Base-by-base conservation (phyloP, 1,140 invertebrate genomes). In the Octopus bimaculoides region DNA sequence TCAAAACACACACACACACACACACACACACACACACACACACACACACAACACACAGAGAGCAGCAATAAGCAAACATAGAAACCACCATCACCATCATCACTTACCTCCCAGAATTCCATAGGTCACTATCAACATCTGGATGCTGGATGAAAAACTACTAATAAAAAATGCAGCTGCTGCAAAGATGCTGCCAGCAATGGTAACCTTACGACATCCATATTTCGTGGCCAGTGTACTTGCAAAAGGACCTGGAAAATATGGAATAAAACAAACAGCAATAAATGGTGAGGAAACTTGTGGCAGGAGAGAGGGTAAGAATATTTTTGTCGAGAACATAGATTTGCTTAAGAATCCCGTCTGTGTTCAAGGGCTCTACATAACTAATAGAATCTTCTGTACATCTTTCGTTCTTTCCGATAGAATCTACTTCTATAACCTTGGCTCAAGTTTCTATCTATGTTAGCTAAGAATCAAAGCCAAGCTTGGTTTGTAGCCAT, bases 191-290 rank as follows among this genome's bases (percentile, higher is more conserved):
- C 94, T 93, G 66, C 98, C 98, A 0, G 93, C 84, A 53, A 99
- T 95, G 1, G 95, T 94, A 0, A 98, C 96, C 17, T 92, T 90
- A 74, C 97, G 92, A 90, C 98, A 98, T 6, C 97, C 97, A 86
- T 95, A 98, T 82, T 94, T 92, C 86, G 95, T 95, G 8, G 92
- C 90, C 77, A 98, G 90, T 0, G 94, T 95, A 80, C 96, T 96
- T 1, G 96, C 97, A 86, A 99, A 94, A 0, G 98, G 98, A 82
- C 98, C 98, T 93, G 88, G 41, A 80, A 56, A 54, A 10, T 82
- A 78, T 41, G 0, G 2, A 41, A 41, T 2, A 41, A 41, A 41
- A 41, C 0, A 41, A 78, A 78, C 26, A 54, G 77, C 75, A 66
- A 53, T 81, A 75, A 61, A 52, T n/a, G 79, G 55, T 20, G 20